Base-by-base conservation (phyloP, 2,113 vertebrate genomes). In the Gnathonemus echidnorhynchus region DNA sequence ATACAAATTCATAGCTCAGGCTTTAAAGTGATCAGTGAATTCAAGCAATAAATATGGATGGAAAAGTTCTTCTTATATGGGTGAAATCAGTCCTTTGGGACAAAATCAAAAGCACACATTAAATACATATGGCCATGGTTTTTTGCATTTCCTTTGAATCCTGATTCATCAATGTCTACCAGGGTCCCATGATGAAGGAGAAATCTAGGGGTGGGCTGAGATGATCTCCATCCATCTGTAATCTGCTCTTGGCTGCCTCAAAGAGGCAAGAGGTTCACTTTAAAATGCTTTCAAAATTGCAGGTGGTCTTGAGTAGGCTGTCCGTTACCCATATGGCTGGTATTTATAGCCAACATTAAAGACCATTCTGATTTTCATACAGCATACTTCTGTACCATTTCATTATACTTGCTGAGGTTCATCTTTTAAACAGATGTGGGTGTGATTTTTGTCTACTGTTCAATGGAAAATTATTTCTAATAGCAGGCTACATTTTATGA, bases 61-160 rank as follows among this genome's bases (percentile, higher is more conserved):
- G 77, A 19, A 83, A 74, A 62, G 6, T 39, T 17, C 5, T 83
- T 27, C 77, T 42, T 7, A 83, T 39, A 39, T 83, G 35, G 3
- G 21, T 45, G 45, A 85, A 85, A 24, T 85, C 42, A 48, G 17
- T 46, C 83, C 83, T 46, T 85, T 46, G 50, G 21, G 58, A 89
- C 15, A 21, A 48, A 89, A 74, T 48, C 42, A 27, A 39, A 27
- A 50, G 11, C 50, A 39, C 52, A 50, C 83, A 19, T 62, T 56
- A 56, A 70, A 83, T 74, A 88, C 88, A 88, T 88, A 46, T 88
- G 88, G 88, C 21, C 58, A 48, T 50, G n/a, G n/a, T 48, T 88
- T 74, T 46, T 31, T 88, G 87, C 58, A 45, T 88, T 46, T 80
- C 74, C 35, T 80, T 80, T 80, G 74, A 80, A 80, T 85, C 21